Conservation (phyloP, 2,888 invertebrate species). For the Dryobotodes eremita region DNA sequence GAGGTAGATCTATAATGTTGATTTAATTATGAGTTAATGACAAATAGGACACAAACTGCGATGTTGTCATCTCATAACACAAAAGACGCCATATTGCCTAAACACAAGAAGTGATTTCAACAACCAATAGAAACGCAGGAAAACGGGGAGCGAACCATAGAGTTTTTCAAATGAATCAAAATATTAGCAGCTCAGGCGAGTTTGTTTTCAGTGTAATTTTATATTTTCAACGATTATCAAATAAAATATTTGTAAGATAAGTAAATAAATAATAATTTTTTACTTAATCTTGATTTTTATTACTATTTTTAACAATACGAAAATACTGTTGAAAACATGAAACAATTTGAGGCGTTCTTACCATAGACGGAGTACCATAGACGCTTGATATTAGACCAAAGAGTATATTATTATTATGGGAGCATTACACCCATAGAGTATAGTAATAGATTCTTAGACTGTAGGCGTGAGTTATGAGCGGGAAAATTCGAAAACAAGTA, state of each 20-base stretch:
- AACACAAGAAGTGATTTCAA: constrained; percentile 75
- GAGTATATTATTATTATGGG: no score
- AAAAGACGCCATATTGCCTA: constrained; percentile 90
- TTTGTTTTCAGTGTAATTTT: background rate
- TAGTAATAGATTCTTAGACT: no score
- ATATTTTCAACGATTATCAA: background rate
- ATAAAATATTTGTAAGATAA: background rate
- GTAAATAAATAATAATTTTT: background rate
- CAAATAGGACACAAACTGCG: constrained; percentile 89
- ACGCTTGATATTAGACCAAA: background rate
- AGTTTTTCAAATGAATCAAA: constrained; percentile 44
- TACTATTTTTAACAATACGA: background rate
- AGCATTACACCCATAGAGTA: no score
- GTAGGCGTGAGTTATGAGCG: no score
- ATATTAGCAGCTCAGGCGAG: constrained; percentile 20
- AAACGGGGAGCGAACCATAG: constrained; percentile 66
- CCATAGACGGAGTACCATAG: constrained; percentile 20
- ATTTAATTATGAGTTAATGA: constrained; percentile 81
- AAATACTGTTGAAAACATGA: background rate
- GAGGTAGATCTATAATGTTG: constrained; percentile 84
- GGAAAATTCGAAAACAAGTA: no score
- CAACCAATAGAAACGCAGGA: constrained; percentile 60
- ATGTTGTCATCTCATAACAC: constrained; percentile 91
- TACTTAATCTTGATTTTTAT: background rate
- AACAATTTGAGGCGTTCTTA: background rate